phyloP scores from a whole-genome alignment of 53 echinoderm and acorn worm genomes.

The Holothuria scabra region DNA sequence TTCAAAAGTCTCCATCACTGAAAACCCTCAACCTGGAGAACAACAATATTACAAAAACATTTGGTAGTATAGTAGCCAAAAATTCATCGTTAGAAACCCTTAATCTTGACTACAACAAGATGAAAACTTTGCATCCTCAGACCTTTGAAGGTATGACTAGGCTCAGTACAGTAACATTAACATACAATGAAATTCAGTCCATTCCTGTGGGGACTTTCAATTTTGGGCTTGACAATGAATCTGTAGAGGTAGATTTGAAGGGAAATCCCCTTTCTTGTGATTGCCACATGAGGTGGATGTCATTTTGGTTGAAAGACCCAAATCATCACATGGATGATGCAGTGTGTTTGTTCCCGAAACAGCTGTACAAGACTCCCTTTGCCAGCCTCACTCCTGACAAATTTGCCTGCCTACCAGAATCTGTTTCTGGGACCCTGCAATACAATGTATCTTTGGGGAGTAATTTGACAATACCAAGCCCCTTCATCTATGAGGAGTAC shows the following conservation, averaged over 20 bases:
- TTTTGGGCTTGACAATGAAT: not conserved
- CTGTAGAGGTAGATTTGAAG: conserved; percentile 5
- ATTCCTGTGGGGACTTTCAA: not conserved
- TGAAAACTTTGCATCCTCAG: not conserved
- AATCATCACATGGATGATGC: conserved; percentile 29
- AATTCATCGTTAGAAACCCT: not conserved
- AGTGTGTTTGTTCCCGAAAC: not conserved
- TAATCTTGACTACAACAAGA: conserved; percentile 1
- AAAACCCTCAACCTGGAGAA: not conserved
- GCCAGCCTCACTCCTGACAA: conserved; percentile 17
- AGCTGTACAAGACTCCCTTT: not conserved
- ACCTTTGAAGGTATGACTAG: conserved; percentile 10
- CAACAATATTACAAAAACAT: not conserved
- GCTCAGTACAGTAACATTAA: not conserved
- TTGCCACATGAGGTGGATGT: conserved; percentile 1
- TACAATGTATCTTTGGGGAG: conserved; percentile 2
- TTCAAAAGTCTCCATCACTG: not conserved
- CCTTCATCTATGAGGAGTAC: not conserved
- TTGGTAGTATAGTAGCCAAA: not conserved
- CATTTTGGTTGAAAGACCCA: not conserved
- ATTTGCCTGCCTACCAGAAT: conserved; percentile 21
- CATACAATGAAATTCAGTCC: conserved; percentile 3
- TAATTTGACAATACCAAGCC: conserved; percentile 9
- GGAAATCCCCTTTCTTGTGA: conserved; percentile 16
- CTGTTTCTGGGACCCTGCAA: not conserved